Evolutionary conservation across 2,888 invertebrate genomes (phyloP), one percentile per base, ranked within the genome.

Genomic region (Glomeris marginata): DNA sequence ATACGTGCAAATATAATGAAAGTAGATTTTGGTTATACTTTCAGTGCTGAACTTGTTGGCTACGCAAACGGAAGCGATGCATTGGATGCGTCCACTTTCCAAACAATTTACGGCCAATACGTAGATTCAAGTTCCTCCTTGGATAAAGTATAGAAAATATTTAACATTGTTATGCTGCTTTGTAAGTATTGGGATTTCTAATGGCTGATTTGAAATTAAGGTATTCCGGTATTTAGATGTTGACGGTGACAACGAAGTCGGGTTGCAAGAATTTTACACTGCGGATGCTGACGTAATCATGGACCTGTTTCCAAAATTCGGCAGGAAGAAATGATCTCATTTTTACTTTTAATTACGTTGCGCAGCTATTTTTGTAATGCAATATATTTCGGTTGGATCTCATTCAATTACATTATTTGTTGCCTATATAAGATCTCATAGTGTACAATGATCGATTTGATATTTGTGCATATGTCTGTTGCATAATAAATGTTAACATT

Each of bases 1-100:
- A n/a, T n/a, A n/a, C n/a, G n/a, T n/a, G n/a, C n/a, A n/a, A n/a
- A n/a, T n/a, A 20, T 28, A 44, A 20, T 10, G 11, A 22, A 16
- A 15, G 2, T 28, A 3, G 2, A 3, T 22, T 22, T 28, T 1
- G 13, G 28, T 11, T 16, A 21, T 22, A 42, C 20, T 2, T 13
- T 11, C 13, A 47, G 47, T 8, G 47, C 47, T 13, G 47, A 47
- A n/a, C 22, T 47, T 11, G 47, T 47, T n/a, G 38, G 47, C 6
- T 38, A 40, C 37, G 35, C 38, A 34, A 47, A 47, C 8, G 47
- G 47, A 21, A 22, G 38, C 20, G 40, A 47, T 47, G 28, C 40
- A 4, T 22, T 47, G 20, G 20, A 37, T 6, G 16, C 22, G 10
- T n/a, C 6, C 1, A 10, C 40, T 8, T 47, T 47, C n/a, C 40